These are phyloP conservation scores for Myripristis jacobus DNA, from an alignment of 2,797 vertebrate species.

Conservation along the genomic window DNA sequence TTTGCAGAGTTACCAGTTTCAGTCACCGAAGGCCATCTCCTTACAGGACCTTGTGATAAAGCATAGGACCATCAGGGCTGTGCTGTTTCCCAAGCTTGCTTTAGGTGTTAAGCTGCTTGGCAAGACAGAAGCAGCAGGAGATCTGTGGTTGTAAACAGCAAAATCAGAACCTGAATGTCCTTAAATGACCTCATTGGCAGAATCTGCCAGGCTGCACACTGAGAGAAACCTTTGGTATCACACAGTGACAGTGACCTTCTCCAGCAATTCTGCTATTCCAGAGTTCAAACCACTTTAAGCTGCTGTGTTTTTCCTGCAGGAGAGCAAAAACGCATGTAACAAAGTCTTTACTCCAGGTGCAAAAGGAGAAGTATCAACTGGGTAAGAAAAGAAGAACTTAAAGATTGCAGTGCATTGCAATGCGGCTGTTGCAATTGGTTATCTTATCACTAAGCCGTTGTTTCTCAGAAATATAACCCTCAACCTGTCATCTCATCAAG, in stretches of 20 bases:
- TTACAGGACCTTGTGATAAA: constrained; percentile 20
- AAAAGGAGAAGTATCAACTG: neutral
- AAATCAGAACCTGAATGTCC: constrained; percentile 26
- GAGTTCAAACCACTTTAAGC: constrained; percentile 26
- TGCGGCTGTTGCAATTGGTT: neutral
- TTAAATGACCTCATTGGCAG: constrained; percentile 8
- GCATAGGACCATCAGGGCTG: neutral
- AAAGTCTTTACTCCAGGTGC: neutral
- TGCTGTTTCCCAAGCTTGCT: constrained; percentile 3
- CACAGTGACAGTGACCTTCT: constrained; percentile 26
- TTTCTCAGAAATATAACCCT: neutral
- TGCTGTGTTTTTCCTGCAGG: constrained; percentile 5
- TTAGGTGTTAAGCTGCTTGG: neutral
- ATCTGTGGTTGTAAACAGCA: constrained; percentile 30
- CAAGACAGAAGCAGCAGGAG: neutral
- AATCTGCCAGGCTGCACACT: constrained; percentile 15
- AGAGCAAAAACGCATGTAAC: neutral
- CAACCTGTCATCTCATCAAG: neutral
- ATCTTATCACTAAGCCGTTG: neutral
- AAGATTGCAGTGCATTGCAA: neutral
- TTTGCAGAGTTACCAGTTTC: neutral
- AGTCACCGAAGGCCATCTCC: constrained; percentile 9
- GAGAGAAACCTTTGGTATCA: constrained; percentile 40
- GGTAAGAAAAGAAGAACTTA: neutral
- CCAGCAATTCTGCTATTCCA: neutral